These are phyloP conservation scores for Palythoa grandiflora DNA, from an alignment of 92 coral and sea anemone species.

Conservation along the genomic window DNA sequence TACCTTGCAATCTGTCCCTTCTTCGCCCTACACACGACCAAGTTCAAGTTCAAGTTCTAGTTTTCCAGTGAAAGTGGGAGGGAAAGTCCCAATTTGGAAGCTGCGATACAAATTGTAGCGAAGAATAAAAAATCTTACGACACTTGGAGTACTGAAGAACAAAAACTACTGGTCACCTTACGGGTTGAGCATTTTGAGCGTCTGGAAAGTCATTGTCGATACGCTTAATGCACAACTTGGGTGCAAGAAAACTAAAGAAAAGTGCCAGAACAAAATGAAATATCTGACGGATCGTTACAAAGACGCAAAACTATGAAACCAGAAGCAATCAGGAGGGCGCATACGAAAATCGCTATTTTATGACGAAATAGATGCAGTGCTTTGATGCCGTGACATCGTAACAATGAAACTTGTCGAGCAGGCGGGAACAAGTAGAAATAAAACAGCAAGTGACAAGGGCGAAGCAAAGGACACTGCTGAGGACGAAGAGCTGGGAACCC, in stretches of 20 bases:
- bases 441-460: neutral
- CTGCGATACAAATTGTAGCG: conserved; percentile 11
- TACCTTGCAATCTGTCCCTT: conserved; percentile 21
- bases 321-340: conserved; percentile 63
- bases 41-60: conserved; percentile 22
- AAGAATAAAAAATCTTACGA: conserved; percentile 42
- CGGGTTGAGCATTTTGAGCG: conserved; percentile 67
- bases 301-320: conserved; percentile 59
- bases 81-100: conserved; percentile 15
- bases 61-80: conserved; percentile 31
- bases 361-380: conserved; percentile 59
- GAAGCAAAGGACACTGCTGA: neutral
- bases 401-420: conserved; percentile 63
- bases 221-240: conserved; percentile 54
- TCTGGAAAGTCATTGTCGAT: conserved; percentile 60
- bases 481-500: conserved; percentile 15
- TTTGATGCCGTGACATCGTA: conserved; percentile 69
- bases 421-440: conserved; percentile 42
- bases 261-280: conserved; percentile 65
- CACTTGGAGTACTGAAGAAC: conserved; percentile 55
- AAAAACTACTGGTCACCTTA: conserved; percentile 53
- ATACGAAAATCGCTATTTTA: conserved; percentile 50
- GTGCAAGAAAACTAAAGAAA: conserved; percentile 53
- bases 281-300: conserved; percentile 67
- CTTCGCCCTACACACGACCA: conserved; percentile 21